Percentiles rank a stretch among this genome's conserved stretches.
These are phyloP conservation scores for Myoxocephalus aenaeus DNA, from an alignment of 2,797 vertebrate species.

Conservation along the genomic window DNA sequence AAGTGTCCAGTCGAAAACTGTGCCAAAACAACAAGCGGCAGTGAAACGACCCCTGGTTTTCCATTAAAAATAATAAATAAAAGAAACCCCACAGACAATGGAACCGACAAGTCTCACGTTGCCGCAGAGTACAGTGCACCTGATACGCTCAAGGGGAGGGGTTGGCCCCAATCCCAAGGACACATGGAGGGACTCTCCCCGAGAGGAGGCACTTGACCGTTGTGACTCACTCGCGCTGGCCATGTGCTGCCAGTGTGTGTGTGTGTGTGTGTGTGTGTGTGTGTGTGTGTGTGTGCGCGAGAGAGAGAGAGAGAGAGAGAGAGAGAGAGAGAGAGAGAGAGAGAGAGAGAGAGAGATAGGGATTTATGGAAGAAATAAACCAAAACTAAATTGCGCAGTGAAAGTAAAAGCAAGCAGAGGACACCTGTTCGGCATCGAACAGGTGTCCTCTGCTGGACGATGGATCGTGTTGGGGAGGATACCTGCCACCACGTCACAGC, in stretches of 20 bases:
- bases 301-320: slow-evolving; percentile 1
- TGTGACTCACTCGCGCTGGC: slow-evolving; percentile 75
- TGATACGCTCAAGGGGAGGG: slow-evolving; percentile 70
- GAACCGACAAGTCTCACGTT: slow-evolving; percentile 63
- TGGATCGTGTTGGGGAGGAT: neutral
- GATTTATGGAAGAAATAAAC: slow-evolving; percentile 31
- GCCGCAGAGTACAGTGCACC: slow-evolving; percentile 65
- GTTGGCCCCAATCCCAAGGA: slow-evolving; percentile 59
- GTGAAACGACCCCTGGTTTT: slow-evolving; percentile 5
- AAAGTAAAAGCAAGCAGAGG: slow-evolving; percentile 39
- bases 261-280: neutral
- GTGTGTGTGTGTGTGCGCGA: no score
- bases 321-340: slow-evolving; percentile 27
- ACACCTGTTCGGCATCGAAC: slow-evolving; percentile 45
- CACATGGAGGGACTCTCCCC: slow-evolving; percentile 78
- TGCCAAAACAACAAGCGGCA: slow-evolving; percentile 13
- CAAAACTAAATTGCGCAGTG: slow-evolving; percentile 2
- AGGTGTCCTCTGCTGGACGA: no score
- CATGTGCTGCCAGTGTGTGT: slow-evolving; percentile 74
- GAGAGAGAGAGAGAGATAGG: slow-evolving; percentile 6
- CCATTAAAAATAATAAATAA: neutral
- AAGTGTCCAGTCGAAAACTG: slow-evolving; percentile 22
- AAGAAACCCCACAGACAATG: slow-evolving; percentile 46
- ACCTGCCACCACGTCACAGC: slow-evolving; percentile 31
- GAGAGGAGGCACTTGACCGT: slow-evolving; percentile 63